Percentiles rank a stretch among this genome's conserved stretches.
Evolutionary conservation across 2,113 vertebrate genomes (phyloP).

Genomic region (Spea multiplicata): DNA sequence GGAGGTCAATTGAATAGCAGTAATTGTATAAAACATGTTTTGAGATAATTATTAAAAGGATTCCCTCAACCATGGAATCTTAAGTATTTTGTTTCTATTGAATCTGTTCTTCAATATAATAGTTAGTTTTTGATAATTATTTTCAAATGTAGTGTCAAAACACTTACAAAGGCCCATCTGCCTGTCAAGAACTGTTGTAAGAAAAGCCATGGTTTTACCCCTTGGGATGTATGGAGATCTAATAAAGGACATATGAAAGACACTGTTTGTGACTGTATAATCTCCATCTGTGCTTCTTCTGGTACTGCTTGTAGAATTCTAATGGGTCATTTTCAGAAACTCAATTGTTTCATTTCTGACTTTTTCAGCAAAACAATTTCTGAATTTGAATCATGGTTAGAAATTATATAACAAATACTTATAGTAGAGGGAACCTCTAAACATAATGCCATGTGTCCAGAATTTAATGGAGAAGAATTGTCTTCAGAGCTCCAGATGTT

Average conservation of each 20-base stretch:
- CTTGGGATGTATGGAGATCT: constrained; percentile 12
- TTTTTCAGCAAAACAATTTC: too few relatives aligned
- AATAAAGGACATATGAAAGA: constrained; percentile 18
- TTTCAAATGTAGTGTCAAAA: constrained; percentile 16
- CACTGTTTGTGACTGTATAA: background rate
- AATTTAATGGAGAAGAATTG: too few relatives aligned
- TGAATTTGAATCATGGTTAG: too few relatives aligned
- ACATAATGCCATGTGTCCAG: too few relatives aligned
- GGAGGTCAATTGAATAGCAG: constrained; percentile 39
- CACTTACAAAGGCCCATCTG: constrained; percentile 16
- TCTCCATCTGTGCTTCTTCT: constrained; percentile 1
- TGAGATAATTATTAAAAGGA: constrained; percentile 9
- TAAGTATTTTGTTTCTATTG: constrained; percentile 39
- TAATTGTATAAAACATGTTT: constrained; percentile 20
- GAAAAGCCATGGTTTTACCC: background rate
- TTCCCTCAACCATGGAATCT: constrained; percentile 16
- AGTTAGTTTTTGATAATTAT: background rate
- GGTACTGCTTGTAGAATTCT: too few relatives aligned
- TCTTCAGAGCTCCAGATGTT: too few relatives aligned
- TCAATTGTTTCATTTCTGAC: too few relatives aligned
- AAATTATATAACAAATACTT: too few relatives aligned
- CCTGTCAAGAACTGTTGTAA: constrained; percentile 10
- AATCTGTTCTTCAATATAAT: background rate
- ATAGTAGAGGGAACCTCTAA: too few relatives aligned
- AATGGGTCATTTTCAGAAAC: too few relatives aligned